Evolutionary conservation across 1,140 invertebrate species (phyloP).

Genomic region (Maconellicoccus hirsutus): DNA sequence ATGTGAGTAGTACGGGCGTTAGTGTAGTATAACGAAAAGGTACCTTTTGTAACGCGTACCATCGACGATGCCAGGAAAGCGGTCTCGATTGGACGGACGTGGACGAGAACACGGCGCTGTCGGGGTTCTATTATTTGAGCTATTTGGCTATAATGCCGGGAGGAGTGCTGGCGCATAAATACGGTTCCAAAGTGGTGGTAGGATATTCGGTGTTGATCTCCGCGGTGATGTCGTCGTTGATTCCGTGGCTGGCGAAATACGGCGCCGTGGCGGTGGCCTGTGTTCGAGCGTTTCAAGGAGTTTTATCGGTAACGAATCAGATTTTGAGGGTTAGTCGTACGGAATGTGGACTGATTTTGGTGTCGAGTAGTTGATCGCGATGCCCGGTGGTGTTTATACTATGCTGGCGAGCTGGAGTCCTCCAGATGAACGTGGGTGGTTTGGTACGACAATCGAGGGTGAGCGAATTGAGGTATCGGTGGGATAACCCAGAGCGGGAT

Average conservation of each 20-base stretch:
- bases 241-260: background rate
- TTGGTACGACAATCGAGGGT: background rate
- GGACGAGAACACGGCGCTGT: background rate
- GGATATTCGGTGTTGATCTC: background rate
- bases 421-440: background rate
- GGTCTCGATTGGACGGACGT: background rate
- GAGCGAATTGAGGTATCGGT: no score
- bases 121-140: background rate
- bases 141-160: slow-evolving; percentile 40
- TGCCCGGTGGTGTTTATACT: background rate
- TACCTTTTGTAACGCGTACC: no score
- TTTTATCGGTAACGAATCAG: background rate
- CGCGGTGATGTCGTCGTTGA: background rate
- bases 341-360: background rate
- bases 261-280: background rate
- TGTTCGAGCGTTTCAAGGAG: background rate
- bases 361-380: background rate
- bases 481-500: no score
- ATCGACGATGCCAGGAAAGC: no score
- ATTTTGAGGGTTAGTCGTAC: background rate
- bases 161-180: slow-evolving; percentile 53
- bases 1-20: no score
- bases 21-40: no score
- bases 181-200: slow-evolving; percentile 46
- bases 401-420: background rate